Evolutionary conservation across 2,797 vertebrate species (phyloP), one percentile per base, ranked within the genome.

Genomic region (Sebastes taczanowskii): DNA sequence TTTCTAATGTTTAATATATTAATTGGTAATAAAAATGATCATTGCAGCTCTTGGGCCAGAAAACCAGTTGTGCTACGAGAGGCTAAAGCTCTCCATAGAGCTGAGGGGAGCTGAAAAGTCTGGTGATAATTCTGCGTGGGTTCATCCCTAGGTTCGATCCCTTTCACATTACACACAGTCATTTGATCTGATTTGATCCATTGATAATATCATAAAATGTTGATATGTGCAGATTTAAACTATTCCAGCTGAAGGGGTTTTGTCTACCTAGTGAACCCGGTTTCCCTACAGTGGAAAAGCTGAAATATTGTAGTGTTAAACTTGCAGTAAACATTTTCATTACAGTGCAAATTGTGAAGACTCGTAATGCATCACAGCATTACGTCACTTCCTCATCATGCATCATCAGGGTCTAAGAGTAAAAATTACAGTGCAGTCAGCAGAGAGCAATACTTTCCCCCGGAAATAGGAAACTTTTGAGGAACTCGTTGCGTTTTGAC

Each of bases 371-470:
- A 9, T 14, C 53, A 23, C 38, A 71, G 13, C 46, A 38, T 52
- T 4, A 32, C 10, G 22, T 30, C 52, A 61, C 66, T 67, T 72
- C 18, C 25, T 64, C 11, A 23, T 63, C 61, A 35, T 30, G 79
- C 34, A 52, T 71, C 56, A 61, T 30, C 49, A 46, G 46, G n/a
- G 20, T 62, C 11, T n/a, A 7, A 65, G 16, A 23, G 59, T 74
- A 52, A 77, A n/a, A 74, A 62, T 66, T 8, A 59, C 69, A 29
- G 60, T 16, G 25, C 32, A n/a, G 58, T 74, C 70, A 82, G 71
- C 64, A 69, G 42, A 67, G 32, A 64, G 60, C 7, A 2, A 46
- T 18, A 46, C 42, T 46, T 46, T 46, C 16, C 16, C 42, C 42
- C 42, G 7, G 42, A 46, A 46, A 16, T 18, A 18, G 2, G 16